phyloP scores from a whole-genome alignment of 2,797 vertebrate genomes.

The Hydrocynus forskahlii region DNA sequence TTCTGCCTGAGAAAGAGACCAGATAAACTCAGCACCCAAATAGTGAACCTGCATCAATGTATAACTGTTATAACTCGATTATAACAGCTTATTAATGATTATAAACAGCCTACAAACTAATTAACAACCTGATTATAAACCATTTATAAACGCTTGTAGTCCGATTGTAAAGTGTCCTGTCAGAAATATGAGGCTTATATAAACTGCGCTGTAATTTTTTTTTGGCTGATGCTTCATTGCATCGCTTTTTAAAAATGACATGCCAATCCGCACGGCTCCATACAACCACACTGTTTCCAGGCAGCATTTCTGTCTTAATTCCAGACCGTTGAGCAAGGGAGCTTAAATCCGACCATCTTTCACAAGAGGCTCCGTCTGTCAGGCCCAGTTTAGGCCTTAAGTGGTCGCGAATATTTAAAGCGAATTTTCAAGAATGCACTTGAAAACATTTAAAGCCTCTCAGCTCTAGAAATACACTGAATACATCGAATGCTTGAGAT shows the following conservation, averaged over 20 bases:
- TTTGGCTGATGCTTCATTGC: constrained; percentile 11
- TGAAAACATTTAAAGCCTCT: constrained; percentile 41
- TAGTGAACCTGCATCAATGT: too few relatives aligned
- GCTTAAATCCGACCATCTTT: neutral
- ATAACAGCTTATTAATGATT: too few relatives aligned
- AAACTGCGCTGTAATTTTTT: neutral
- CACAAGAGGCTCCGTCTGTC: constrained; percentile 3
- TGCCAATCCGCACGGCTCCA: neutral
- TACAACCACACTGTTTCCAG: neutral
- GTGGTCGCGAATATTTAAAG: constrained; percentile 37
- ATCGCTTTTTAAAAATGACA: neutral
- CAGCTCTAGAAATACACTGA: constrained; percentile 49
- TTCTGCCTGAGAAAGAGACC: too few relatives aligned
- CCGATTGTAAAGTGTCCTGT: too few relatives aligned
- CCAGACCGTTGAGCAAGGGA: neutral
- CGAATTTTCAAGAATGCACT: constrained; percentile 47
- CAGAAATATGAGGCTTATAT: too few relatives aligned
- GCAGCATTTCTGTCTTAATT: constrained; percentile 6
- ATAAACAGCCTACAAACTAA: too few relatives aligned
- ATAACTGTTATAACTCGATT: too few relatives aligned
- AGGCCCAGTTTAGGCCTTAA: constrained; percentile 22
- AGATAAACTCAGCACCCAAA: too few relatives aligned
- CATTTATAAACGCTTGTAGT: too few relatives aligned
- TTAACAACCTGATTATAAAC: too few relatives aligned
- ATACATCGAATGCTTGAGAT: constrained; percentile 52